Evolutionary conservation across 2,888 invertebrate species (phyloP).

Genomic region (Arenicola marina): DNA sequence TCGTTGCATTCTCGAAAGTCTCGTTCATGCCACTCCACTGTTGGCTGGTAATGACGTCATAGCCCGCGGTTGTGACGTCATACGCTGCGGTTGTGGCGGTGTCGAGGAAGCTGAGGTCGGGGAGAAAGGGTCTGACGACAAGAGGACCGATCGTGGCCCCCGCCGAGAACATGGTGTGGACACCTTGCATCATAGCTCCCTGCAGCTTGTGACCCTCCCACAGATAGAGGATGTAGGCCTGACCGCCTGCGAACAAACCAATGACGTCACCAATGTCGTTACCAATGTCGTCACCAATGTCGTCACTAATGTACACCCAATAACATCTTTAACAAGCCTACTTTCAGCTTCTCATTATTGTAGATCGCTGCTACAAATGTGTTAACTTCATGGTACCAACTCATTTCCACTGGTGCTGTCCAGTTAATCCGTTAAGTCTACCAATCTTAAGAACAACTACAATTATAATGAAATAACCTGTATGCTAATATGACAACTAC

Average conservation of each 20-base stretch:
- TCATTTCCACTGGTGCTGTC: too few species aligned
- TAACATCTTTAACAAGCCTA: background rate
- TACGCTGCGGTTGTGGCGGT: background rate
- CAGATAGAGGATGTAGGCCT: slow-evolving; percentile 21
- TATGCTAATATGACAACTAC: too few species aligned
- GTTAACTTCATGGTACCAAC: too few species aligned
- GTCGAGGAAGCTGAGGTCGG: slow-evolving; percentile 7
- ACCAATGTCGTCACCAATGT: too few species aligned
- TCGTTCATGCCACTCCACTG: too few species aligned
- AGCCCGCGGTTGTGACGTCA: background rate
- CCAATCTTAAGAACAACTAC: too few species aligned
- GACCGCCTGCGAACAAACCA: slow-evolving; percentile 16
- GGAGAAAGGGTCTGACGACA: slow-evolving; percentile 20
- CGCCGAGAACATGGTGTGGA: slow-evolving; percentile 23
- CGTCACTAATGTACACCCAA: background rate
- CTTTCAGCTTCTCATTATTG: background rate
- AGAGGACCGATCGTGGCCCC: slow-evolving; percentile 23
- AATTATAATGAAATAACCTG: too few species aligned
- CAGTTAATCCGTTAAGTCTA: too few species aligned
- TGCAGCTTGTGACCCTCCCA: slow-evolving; percentile 15
- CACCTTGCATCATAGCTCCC: slow-evolving; percentile 17
- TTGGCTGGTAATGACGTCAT: background rate
- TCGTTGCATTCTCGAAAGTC: too few species aligned
- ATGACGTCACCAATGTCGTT: background rate
- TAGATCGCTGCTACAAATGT: too few species aligned